phyloP scores from a whole-genome alignment of 2,113 vertebrate species.

The Neomonachus schauinslandi region DNA sequence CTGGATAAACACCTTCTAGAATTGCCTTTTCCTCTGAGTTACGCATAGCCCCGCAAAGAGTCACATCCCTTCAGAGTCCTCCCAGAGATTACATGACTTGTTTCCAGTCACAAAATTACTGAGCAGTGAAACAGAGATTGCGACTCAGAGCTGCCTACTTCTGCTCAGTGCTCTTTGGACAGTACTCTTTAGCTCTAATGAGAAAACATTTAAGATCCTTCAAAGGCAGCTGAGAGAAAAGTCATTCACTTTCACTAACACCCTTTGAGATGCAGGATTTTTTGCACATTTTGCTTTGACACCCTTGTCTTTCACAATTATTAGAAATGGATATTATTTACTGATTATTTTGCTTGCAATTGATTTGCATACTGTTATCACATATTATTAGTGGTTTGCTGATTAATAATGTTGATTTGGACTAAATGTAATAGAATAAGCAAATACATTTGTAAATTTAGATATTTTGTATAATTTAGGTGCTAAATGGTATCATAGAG shows the following conservation, averaged over 20 bases:
- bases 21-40: neutral
- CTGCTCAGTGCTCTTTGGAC: conserved; percentile 4
- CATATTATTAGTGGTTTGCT: conserved; percentile 60
- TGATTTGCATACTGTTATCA: conserved; percentile 58
- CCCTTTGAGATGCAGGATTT: neutral
- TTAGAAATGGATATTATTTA: conserved; percentile 59
- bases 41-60: neutral
- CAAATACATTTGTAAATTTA: conserved; percentile 69
- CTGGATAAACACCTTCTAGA: neutral
- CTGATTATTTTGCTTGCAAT: conserved; percentile 66
- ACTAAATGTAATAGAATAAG: conserved; percentile 58
- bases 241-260: neutral
- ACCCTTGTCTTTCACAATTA: neutral
- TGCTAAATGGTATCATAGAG: conserved; percentile 26
- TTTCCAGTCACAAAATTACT: conserved; percentile 26
- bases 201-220: conserved; percentile 21
- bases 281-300: conserved; percentile 53
- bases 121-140: conserved; percentile 8
- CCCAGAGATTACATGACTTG: neutral
- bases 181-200: neutral
- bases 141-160: neutral
- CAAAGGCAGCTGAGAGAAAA: neutral
- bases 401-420: conserved; percentile 60
- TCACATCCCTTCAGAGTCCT: neutral
- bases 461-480: conserved; percentile 53